A percentile compares a stretch with the other conserved stretches of the same genome.
Evolutionary conservation across 2,797 vertebrate species (phyloP).

Genomic region (Carcharodon carcharias): DNA sequence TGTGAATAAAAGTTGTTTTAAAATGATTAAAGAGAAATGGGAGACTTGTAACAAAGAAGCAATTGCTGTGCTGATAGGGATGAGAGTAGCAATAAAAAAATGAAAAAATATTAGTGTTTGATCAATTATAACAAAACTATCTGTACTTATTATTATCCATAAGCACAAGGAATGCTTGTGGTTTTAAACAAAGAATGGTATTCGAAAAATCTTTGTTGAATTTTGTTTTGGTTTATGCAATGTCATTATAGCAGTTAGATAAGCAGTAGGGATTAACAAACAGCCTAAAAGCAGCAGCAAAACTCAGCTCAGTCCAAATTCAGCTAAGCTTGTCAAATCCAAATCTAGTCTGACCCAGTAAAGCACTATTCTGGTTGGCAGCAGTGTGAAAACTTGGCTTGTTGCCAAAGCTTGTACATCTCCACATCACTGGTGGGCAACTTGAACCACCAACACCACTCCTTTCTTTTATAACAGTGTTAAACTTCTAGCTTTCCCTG

Average conservation of each 20-base stretch:
- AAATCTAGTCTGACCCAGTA: constrained; percentile 29
- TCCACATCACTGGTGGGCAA: not conserved
- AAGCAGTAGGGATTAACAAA: constrained; percentile 14
- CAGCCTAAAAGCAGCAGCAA: constrained; percentile 18
- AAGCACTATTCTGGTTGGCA: constrained; percentile 10
- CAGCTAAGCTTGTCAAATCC: constrained; percentile 13
- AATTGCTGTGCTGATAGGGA: not conserved
- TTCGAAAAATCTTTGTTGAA: not conserved
- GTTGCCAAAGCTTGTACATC: not conserved
- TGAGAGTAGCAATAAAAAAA: not conserved
- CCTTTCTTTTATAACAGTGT: not conserved
- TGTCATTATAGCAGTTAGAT: not conserved
- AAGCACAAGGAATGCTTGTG: not conserved
- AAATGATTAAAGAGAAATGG: not conserved
- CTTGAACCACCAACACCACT: no score
- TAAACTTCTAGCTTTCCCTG: not conserved
- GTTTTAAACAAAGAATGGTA: not conserved
- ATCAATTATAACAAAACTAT: not conserved
- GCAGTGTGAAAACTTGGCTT: not conserved
- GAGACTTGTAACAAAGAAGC: not conserved
- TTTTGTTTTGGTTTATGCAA: constrained; percentile 6
- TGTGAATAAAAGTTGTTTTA: not conserved
- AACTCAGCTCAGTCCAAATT: constrained; percentile 17
- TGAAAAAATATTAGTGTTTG: not conserved
- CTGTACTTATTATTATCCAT: not conserved